A percentile compares a stretch with the other conserved stretches of the same genome.
These are phyloP conservation scores for Tridacna gigas DNA, from an alignment of 2,888 invertebrate genomes.

Conservation along the genomic window DNA sequence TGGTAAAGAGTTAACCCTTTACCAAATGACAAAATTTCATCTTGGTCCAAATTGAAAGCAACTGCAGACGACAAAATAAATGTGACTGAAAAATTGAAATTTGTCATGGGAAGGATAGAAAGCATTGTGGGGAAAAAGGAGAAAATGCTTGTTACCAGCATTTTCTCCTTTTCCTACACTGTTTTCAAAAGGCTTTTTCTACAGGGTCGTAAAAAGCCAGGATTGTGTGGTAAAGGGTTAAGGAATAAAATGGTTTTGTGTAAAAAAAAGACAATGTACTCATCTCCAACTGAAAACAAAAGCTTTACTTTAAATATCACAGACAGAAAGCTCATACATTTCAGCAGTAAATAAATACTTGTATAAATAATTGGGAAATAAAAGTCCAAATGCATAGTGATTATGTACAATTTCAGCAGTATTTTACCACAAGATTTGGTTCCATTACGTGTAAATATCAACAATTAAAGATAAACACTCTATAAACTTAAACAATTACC, in stretches of 20 bases:
- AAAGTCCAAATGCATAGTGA: conserved; percentile 24
- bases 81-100: too few species aligned
- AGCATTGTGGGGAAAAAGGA: too few species aligned
- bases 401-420: conserved; percentile 71
- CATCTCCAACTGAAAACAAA: neutral
- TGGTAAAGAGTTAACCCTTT: too few species aligned
- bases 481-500: conserved; percentile 20
- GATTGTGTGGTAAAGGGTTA: neutral
- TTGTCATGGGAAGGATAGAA: too few species aligned
- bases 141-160: too few species aligned
- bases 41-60: too few species aligned
- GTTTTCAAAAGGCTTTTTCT: too few species aligned
- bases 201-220: too few species aligned
- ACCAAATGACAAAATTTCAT: too few species aligned
- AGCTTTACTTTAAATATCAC: conserved; percentile 15
- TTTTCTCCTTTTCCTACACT: too few species aligned
- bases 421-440: conserved; percentile 70
- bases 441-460: conserved; percentile 3
- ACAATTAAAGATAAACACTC: conserved; percentile 16
- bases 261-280: neutral
- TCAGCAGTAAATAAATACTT: conserved; percentile 21
- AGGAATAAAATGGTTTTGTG: neutral
- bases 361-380: neutral
- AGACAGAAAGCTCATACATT: conserved; percentile 21
- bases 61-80: too few species aligned